Evolutionary conservation across 2,113 vertebrate genomes (phyloP), one percentile per base, ranked within the genome.

Genomic region (Kobus ellipsiprymnus): DNA sequence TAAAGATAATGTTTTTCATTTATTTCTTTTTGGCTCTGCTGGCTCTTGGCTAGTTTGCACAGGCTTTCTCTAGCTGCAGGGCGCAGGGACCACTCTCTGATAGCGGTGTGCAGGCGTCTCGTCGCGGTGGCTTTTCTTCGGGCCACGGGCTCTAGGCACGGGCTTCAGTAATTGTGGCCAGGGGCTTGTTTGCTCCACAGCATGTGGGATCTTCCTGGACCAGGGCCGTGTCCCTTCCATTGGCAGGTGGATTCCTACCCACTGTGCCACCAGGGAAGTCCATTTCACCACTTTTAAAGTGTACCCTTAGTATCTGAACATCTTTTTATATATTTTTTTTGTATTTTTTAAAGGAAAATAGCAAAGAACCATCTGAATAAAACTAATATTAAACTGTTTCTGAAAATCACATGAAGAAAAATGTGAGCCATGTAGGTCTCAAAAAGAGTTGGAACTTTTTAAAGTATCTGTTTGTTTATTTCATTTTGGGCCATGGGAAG

Each of bases 311-410:
- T 36, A 67, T 52, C 27, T 36, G 16, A 74, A 64, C 21, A 7
- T 83, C 27, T 62, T 44, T 91, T 83, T 78, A 78, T 91, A 55
- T 40, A 3, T 40, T 94, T 97, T 54, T 27, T 84, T 83, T 83
- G 1, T 83, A n/a, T 48, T 44, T 40, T 80, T 64, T 87, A n/a
- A 29, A 15, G 78, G 23, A 62, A 88, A 57, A 78, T 16, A 78
- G 17, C 36, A 15, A 36, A 90, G 2, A 54, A 27, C 7, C 11
- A 77, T 44, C 8, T 48, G 11, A 57, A 50, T 17, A 11, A 48
- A 77, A 33, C 25, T 54, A 86, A 91, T 52, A 86, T 14, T 36
- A 77, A 30, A 59, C 13, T 74, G 14, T n/a, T 74, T 6, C 8
- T 62, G 33, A 77, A 78, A 82, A 13, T 50, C 40, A 55, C 62